These are phyloP conservation scores for Clarias laeviceps DNA, from an alignment of 2,797 vertebrate species.

Conservation along the genomic window DNA sequence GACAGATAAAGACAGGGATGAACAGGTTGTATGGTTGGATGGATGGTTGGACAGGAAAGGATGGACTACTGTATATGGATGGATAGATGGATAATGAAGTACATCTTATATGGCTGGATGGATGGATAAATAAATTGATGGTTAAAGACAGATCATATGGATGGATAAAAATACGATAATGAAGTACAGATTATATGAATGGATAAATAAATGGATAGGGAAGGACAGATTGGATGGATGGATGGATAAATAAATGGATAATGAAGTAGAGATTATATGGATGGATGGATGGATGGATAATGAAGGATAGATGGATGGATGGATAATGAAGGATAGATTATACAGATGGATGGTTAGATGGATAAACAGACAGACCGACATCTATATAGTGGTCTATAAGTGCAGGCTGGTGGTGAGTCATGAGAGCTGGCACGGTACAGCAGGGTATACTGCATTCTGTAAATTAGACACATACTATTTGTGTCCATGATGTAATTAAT, in stretches of 20 bases:
- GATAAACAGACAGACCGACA: neutral
- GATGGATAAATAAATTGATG: neutral
- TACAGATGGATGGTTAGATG: neutral
- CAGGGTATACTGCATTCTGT: neutral
- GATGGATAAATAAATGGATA: neutral
- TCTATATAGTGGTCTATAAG: neutral
- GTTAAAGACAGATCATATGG: too few relatives aligned
- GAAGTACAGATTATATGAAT: neutral
- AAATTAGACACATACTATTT: neutral
- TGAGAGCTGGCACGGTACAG: neutral
- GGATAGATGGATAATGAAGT: neutral
- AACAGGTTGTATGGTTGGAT: neutral
- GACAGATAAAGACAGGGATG: neutral
- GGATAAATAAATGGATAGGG: neutral
- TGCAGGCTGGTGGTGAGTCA: neutral
- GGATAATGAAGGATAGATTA: neutral
- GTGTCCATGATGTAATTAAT: neutral
- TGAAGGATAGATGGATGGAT: neutral
- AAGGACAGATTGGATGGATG: fast-evolving
- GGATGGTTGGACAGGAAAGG: neutral
- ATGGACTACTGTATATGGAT: neutral
- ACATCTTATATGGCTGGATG: too few relatives aligned
- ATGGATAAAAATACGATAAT: neutral
- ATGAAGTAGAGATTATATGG: neutral
- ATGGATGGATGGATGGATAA: too few relatives aligned